Conservation (phyloP, 2,888 invertebrate genomes). For the Lathronympha strigana region DNA sequence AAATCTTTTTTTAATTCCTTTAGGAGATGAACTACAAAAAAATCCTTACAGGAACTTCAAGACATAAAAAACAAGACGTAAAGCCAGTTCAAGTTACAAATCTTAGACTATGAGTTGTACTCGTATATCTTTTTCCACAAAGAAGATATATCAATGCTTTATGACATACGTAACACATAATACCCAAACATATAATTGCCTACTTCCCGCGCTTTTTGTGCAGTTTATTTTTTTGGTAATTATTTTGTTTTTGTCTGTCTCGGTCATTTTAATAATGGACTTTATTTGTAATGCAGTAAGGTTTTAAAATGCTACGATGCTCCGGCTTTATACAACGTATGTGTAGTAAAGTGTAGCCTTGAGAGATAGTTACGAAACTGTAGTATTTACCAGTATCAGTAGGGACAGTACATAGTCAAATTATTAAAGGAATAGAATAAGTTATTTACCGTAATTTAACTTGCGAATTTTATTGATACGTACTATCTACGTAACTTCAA, state of each 20-base stretch:
- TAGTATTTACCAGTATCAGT: neutral
- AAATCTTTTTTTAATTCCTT: too few relatives aligned
- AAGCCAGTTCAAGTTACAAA: too few relatives aligned
- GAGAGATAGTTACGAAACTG: neutral
- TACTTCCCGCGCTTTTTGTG: neutral
- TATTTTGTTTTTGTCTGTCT: slow-evolving; percentile 22
- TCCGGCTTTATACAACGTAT: neutral
- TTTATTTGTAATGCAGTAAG: neutral
- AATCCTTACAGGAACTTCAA: too few relatives aligned
- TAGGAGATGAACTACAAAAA: too few relatives aligned
- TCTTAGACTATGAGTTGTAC: too few relatives aligned
- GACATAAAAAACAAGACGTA: too few relatives aligned
- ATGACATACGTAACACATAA: neutral
- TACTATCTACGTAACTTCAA: too few relatives aligned
- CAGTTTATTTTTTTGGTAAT: neutral
- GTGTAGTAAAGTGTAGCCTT: neutral
- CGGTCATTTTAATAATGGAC: neutral
- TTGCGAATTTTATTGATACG: too few relatives aligned
- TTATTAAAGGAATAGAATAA: too few relatives aligned
- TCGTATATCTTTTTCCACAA: too few relatives aligned
- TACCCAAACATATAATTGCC: neutral
- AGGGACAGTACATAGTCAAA: too few relatives aligned
- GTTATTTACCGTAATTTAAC: too few relatives aligned
- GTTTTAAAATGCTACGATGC: neutral
- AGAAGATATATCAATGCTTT: neutral